These are phyloP conservation scores for Mionectes macconnelli DNA, from an alignment of 2,113 vertebrate species.

Conservation along the genomic window DNA sequence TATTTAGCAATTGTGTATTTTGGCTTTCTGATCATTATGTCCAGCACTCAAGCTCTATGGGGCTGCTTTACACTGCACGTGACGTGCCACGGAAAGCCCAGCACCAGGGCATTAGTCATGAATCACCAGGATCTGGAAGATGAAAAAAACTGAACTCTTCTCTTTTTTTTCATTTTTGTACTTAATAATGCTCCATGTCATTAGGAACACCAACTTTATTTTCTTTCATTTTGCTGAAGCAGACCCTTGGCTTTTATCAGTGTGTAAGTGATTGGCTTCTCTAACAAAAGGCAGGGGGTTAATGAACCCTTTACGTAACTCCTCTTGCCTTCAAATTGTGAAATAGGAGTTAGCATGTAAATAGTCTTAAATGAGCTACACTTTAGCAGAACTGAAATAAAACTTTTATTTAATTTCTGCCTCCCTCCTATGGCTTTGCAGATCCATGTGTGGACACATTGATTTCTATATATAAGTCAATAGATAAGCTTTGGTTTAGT, in stretches of 20 bases:
- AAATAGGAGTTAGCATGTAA: neutral
- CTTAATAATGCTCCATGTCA: neutral
- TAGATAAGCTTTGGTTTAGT: neutral
- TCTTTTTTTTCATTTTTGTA: neutral
- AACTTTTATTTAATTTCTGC: neutral
- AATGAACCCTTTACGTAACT: neutral
- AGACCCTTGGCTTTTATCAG: neutral
- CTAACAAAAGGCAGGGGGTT: neutral
- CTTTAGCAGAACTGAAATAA: neutral
- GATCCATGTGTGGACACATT: neutral
- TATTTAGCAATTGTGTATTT: slow-evolving; percentile 49
- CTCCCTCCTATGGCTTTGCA: neutral
- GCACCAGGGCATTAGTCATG: neutral
- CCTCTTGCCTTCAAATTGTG: neutral
- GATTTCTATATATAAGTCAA: neutral
- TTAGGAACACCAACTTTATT: neutral
- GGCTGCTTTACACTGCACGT: slow-evolving; percentile 3
- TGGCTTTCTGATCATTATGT: slow-evolving; percentile 8
- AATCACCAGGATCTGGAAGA: neutral
- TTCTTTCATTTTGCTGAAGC: neutral
- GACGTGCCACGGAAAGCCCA: neutral
- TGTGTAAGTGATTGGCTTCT: neutral
- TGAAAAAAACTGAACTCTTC: neutral
- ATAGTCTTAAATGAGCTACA: neutral
- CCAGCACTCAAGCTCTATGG: neutral